Conservation (phyloP, 2,888 invertebrate genomes). For the Hydropsyche betteni region DNA sequence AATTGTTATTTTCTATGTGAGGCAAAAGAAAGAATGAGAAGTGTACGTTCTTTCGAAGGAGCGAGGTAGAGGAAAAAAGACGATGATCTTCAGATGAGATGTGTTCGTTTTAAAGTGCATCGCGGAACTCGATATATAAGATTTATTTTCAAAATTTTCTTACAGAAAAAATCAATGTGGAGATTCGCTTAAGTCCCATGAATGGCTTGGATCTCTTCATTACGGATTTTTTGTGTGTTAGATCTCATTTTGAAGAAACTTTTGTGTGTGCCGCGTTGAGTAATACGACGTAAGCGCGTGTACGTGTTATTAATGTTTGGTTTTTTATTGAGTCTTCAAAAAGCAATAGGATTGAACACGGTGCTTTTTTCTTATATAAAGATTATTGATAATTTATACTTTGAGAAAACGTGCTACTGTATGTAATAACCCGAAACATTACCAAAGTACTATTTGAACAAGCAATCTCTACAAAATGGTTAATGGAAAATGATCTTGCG, state of each 20-base stretch:
- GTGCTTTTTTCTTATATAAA: slow-evolving; percentile 4
- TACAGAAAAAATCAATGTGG: no score
- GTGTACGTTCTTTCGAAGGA: slow-evolving; percentile 1
- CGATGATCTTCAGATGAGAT: slow-evolving; percentile 9
- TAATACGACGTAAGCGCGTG: not conserved
- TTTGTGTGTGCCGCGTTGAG: no score
- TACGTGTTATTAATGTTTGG: slow-evolving; percentile 8
- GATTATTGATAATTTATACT: slow-evolving; percentile 38
- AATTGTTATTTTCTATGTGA: slow-evolving; percentile 46
- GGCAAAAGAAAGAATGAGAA: slow-evolving; percentile 8
- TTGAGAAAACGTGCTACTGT: slow-evolving; percentile 36
- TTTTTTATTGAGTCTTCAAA: slow-evolving; percentile 25
- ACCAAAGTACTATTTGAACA: slow-evolving; percentile 46
- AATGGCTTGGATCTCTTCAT: no score
- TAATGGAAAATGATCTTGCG: slow-evolving; percentile 50
- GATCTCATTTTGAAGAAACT: no score
- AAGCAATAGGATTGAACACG: slow-evolving; percentile 34
- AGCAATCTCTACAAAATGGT: slow-evolving; percentile 46
- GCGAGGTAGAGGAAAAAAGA: slow-evolving; percentile 1
- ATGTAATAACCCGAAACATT: slow-evolving; percentile 39
- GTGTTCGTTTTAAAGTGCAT: slow-evolving; percentile 22
- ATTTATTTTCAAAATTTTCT: no score
- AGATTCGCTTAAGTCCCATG: no score
- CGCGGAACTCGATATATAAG: not conserved
- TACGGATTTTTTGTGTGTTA: no score